Evolutionary conservation across 2,888 invertebrate species (phyloP), one percentile per base, ranked within the genome.

Genomic region (Cryptocephalus moraei): DNA sequence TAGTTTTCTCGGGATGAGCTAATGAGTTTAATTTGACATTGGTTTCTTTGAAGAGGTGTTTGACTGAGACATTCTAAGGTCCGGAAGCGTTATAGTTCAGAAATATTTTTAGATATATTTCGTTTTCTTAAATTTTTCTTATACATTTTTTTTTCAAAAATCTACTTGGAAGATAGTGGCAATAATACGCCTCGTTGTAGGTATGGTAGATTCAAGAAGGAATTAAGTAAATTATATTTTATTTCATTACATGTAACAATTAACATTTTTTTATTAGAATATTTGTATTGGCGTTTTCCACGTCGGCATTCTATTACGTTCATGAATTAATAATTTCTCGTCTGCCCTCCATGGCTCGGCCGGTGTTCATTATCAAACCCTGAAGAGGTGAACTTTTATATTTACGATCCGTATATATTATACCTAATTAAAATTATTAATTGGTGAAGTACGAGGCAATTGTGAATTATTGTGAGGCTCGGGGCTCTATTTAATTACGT

Each of bases 371-470:
- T 36, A 36, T n/a, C n/a, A 36, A 36, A n/a, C 36, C 36, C 36
- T 6, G 36, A 36, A 36, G 36, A 36, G 12, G 12, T 36, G 36
- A 36, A 11, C 36, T 12, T 36, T 36, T 36, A 11, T 36, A 36
- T 36, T 36, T 36, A 36, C 12, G 36, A 12, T n/a, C 36, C n/a
- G 36, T 36, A 36, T 36, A 36, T 36, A 36, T 36, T 36, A 36
- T 36, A 31, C 10, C 42, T 40, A 42, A 42, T 42, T 42, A 42
- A 42, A 42, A 42, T 42, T 32, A 42, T 42, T 42, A 42, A 31
- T 42, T 9, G 42, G 42, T 42, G 33, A 32, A 32, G 22, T 32
- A 42, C 42, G 32, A 11, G 33, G 36, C 36, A 36, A 36, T 31
- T 32, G 11, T 42, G 11, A 42, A 42, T 32, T 42, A 42, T 42